A percentile compares a stretch with the other conserved stretches of the same genome.
These are phyloP conservation scores for Oscheius myriophilus DNA, from an alignment of 2,888 invertebrate species.

Conservation along the genomic window DNA sequence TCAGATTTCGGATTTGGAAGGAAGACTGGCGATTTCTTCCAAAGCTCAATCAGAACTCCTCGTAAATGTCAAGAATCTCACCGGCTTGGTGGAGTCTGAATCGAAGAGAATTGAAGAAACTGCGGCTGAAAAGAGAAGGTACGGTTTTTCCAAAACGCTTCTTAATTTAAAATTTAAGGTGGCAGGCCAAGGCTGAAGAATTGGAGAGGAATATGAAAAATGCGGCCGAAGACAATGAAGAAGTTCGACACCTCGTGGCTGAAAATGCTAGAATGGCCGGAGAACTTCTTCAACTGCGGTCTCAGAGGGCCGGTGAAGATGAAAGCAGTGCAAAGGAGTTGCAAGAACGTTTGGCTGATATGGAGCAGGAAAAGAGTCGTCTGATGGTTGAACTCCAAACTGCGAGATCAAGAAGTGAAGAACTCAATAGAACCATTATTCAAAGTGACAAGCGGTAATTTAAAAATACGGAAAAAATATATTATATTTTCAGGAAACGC, in stretches of 20 bases:
- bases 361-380: constrained; percentile 22
- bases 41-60: constrained; percentile 31
- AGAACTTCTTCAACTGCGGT: constrained; percentile 52
- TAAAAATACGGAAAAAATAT: too few species aligned
- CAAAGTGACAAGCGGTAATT: constrained; percentile 26
- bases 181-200: constrained; percentile 23
- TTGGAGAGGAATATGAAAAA: constrained; percentile 11
- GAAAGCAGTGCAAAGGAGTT: constrained; percentile 33
- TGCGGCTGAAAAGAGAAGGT: constrained; percentile 34
- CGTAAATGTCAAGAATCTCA: constrained; percentile 30
- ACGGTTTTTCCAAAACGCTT: not conserved
- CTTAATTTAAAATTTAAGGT: constrained; percentile 8
- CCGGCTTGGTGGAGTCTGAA: constrained; percentile 41
- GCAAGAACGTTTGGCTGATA: constrained; percentile 38
- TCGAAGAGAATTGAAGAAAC: constrained; percentile 43
- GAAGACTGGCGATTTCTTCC: constrained; percentile 15
- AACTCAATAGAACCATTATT: constrained; percentile 19
- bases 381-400: constrained; percentile 4
- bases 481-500: constrained; percentile 30
- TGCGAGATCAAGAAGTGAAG: constrained; percentile 16
- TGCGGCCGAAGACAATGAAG: constrained; percentile 1
- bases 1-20: constrained; percentile 25
- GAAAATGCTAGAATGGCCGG: constrained; percentile 62
- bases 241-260: constrained; percentile 33
- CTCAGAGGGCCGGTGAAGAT: constrained; percentile 31